Conservation (phyloP, 2,888 invertebrate genomes). For the Ferdinandea cuprea region DNA sequence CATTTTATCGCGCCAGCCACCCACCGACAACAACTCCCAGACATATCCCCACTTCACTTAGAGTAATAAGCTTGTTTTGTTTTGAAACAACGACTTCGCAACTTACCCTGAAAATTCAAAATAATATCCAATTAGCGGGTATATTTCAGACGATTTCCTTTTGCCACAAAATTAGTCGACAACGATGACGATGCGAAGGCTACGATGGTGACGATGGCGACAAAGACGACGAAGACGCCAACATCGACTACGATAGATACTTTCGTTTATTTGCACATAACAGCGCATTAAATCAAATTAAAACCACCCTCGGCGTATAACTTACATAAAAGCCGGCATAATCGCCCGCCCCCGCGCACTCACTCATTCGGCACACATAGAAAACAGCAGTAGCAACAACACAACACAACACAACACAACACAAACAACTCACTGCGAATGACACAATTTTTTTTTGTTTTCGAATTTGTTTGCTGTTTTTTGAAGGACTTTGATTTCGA, state of each 20-base stretch:
- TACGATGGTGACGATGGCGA: neutral
- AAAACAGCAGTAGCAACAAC: too few species aligned
- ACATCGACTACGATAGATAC: constrained; percentile 19
- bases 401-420: too few species aligned
- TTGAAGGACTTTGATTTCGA: constrained; percentile 1
- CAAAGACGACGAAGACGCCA: neutral
- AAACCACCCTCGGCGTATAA: constrained; percentile 30
- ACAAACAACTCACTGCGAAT: constrained; percentile 6
- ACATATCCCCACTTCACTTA: neutral
- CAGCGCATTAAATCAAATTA: constrained; percentile 65
- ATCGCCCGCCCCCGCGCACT: constrained; percentile 6
- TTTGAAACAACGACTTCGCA: constrained; percentile 55
- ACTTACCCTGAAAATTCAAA: constrained; percentile 67
- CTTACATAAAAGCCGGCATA: constrained; percentile 15
- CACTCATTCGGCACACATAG: neutral
- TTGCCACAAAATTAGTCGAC: constrained; percentile 39
- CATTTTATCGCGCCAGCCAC: constrained; percentile 7
- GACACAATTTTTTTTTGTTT: constrained; percentile 21
- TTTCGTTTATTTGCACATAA: constrained; percentile 62
- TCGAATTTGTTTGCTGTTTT: too few species aligned
- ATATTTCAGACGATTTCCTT: constrained; percentile 50
- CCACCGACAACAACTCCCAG: too few species aligned
- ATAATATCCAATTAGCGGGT: constrained; percentile 71
- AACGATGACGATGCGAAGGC: neutral
- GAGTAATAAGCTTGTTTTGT: constrained; percentile 35